These are phyloP conservation scores for Flexamia atlantica DNA, from an alignment of 2,888 invertebrate genomes.

Conservation along the genomic window DNA sequence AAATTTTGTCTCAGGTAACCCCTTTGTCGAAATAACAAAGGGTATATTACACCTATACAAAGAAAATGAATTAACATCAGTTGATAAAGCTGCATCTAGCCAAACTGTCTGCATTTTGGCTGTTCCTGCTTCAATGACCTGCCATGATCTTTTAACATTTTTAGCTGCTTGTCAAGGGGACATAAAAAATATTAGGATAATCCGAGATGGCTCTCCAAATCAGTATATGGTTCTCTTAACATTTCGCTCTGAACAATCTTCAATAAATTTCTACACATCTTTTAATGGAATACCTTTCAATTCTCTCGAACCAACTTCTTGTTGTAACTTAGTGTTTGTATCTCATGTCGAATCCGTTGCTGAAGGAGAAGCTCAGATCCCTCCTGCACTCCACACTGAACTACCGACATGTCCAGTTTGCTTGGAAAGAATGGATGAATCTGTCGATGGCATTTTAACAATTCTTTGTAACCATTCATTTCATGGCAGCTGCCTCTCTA, in stretches of 20 bases:
- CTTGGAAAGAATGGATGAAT: conserved; percentile 98
- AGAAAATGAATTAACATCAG: conserved; percentile 88
- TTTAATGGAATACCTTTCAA: conserved; percentile 97
- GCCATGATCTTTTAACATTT: conserved; percentile 95
- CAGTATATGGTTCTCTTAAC: conserved; percentile 98
- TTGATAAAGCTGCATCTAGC: conserved; percentile 83
- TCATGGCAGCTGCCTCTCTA: conserved; percentile 95
- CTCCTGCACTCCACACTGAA: conserved; percentile 91
- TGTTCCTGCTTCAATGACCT: conserved; percentile 94
- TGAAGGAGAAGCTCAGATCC: conserved; percentile 82
- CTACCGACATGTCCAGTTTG: conserved; percentile 98
- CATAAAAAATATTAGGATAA: conserved; percentile 93
- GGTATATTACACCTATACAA: conserved; percentile 98
- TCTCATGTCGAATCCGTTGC: conserved; percentile 91
- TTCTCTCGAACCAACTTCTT: conserved; percentile 92
- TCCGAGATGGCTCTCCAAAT: conserved; percentile 93
- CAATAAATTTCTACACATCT: conserved; percentile 94
- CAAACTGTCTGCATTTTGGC: conserved; percentile 93
- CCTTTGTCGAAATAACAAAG: conserved; percentile 96
- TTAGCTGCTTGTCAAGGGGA: conserved; percentile 95
- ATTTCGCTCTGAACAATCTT: conserved; percentile 84
- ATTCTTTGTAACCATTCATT: conserved; percentile 99
- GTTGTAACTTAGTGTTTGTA: conserved; percentile 97
- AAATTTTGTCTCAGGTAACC: conserved; percentile 90
- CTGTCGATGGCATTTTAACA: conserved; percentile 97